Evolutionary conservation across 1,140 invertebrate genomes (phyloP).

Genomic region (Popillia japonica): DNA sequence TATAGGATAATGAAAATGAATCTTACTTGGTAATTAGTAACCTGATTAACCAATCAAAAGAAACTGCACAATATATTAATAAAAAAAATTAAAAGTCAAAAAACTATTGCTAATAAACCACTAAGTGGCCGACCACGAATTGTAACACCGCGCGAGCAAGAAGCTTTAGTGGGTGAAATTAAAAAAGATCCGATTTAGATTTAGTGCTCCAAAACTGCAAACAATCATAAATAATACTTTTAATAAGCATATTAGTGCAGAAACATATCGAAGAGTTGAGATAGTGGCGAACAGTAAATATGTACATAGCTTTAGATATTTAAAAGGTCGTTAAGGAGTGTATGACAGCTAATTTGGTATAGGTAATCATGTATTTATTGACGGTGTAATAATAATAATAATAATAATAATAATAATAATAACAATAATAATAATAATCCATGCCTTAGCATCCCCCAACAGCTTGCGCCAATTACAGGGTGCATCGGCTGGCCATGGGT

Average conservation of each 20-base stretch:
- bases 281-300: background rate
- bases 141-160: background rate
- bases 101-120: too few species aligned
- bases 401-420: too few species aligned
- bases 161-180: background rate
- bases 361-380: background rate
- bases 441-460: too few species aligned
- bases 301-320: background rate
- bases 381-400: too few species aligned
- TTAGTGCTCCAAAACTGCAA: background rate
- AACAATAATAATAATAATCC: too few species aligned
- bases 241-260: background rate
- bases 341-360: background rate
- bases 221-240: background rate
- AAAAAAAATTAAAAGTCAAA: too few species aligned
- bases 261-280: too few species aligned
- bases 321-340: background rate
- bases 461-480: too few species aligned
- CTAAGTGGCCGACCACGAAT: background rate
- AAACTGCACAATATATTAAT: too few species aligned
- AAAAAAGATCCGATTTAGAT: background rate
- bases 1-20: background rate
- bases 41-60: too few species aligned
- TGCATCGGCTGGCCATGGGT: too few species aligned
- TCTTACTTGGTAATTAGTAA: background rate